phyloP scores from a whole-genome alignment of 2,888 invertebrate species.

The Ganaspis brasiliensis region DNA sequence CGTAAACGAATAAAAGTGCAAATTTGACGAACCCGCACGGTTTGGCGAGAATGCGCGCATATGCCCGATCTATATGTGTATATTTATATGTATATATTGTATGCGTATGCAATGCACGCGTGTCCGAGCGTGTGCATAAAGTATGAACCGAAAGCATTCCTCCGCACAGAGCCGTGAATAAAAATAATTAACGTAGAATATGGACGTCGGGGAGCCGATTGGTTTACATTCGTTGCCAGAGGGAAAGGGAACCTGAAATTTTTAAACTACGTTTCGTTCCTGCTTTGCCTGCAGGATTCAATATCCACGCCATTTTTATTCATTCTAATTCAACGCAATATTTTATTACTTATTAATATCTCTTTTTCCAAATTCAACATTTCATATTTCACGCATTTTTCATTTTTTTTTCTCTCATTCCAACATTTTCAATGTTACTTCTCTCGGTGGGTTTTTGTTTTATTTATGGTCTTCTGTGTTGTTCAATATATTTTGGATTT shows the following conservation, averaged over 20 bases:
- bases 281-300: conserved; percentile 14
- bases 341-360: conserved; percentile 11
- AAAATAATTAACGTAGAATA: conserved; percentile 76
- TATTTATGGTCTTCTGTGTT: too few relatives aligned
- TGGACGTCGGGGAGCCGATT: conserved; percentile 73
- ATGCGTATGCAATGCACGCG: conserved; percentile 49
- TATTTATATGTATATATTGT: conserved; percentile 39
- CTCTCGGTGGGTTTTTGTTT: too few relatives aligned
- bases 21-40: conserved; percentile 73
- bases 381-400: not conserved
- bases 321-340: conserved; percentile 3
- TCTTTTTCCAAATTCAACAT: not conserved
- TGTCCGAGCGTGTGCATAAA: conserved; percentile 53
- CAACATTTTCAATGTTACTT: too few relatives aligned
- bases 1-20: conserved; percentile 78
- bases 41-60: conserved; percentile 46
- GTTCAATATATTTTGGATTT: too few relatives aligned
- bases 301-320: conserved; percentile 29
- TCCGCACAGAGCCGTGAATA: conserved; percentile 72
- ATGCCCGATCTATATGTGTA: not conserved
- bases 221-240: conserved; percentile 72
- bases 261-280: conserved; percentile 71
- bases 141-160: conserved; percentile 62
- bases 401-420: too few relatives aligned
- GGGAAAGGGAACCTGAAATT: conserved; percentile 67